Conservation (phyloP, 2,113 vertebrate species). For the Crotalus horridus region DNA sequence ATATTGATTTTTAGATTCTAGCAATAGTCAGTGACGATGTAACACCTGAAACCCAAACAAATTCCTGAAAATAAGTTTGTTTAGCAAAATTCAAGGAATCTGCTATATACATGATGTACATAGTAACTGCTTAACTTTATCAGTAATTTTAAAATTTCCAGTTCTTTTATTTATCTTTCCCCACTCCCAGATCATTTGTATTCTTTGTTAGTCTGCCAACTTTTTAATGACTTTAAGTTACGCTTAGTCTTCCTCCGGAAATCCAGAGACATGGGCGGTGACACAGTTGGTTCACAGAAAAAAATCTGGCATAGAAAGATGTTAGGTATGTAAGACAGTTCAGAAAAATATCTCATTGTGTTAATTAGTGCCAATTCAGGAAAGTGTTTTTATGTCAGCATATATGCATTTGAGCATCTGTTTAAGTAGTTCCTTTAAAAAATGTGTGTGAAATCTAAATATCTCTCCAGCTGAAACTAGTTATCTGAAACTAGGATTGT, state of each 20-base stretch:
- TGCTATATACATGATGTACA: not conserved
- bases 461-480: not conserved
- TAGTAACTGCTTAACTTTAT: not conserved
- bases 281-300: not conserved
- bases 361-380: conserved; percentile 15
- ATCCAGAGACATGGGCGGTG: not conserved
- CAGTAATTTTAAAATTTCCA: not conserved
- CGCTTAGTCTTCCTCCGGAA: not conserved
- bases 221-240: not conserved
- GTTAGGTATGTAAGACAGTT: not conserved
- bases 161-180: not conserved
- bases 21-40: conserved; percentile 4
- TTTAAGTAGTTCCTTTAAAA: conserved; percentile 2
- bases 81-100: not conserved
- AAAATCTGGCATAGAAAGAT: not conserved
- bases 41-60: conserved; percentile 20
- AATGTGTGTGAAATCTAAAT: conserved; percentile 2
- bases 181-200: not conserved
- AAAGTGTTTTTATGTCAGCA: not conserved
- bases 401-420: conserved; percentile 3
- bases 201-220: not conserved
- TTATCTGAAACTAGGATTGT: not conserved
- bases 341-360: conserved; percentile 12
- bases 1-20: conserved; percentile 11
- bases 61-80: conserved; percentile 14